Evolutionary conservation across 37 sponge, comb jelly and placozoan genomes (phyloP).

Genomic region (Amphimedon queenslandica): DNA sequence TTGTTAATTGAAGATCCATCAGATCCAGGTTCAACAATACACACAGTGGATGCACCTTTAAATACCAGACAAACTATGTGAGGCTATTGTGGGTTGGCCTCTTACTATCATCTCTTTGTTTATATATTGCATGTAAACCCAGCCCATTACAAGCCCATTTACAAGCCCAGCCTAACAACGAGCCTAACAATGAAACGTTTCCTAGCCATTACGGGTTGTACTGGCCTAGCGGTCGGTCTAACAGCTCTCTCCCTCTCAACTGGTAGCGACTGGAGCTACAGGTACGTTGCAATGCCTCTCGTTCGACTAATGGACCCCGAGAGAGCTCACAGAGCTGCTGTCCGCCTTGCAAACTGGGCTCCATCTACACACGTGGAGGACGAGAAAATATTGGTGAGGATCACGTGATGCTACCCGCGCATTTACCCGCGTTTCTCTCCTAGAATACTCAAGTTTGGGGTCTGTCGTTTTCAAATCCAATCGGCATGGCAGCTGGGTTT

Average conservation of each 20-base stretch:
- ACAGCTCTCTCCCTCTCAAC: background rate
- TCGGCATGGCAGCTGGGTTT: conserved; percentile 96
- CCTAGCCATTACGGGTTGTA: too few species aligned
- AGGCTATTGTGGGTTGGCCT: too few species aligned
- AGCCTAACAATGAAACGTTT: too few species aligned
- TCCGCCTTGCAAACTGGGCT: conserved; percentile 36
- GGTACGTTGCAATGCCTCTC: conserved; percentile 47
- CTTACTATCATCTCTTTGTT: too few species aligned
- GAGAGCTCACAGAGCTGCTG: conserved; percentile 60
- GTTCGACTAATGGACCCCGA: conserved; percentile 59
- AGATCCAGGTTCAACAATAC: too few species aligned
- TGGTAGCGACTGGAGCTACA: conserved; percentile 23
- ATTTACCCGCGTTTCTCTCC: background rate
- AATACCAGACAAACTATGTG: too few species aligned
- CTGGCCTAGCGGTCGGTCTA: too few species aligned
- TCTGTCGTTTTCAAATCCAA: conserved; percentile 63
- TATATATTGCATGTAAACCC: too few species aligned
- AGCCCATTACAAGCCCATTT: too few species aligned
- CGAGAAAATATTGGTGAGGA: background rate
- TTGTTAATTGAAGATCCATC: too few species aligned
- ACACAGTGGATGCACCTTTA: too few species aligned
- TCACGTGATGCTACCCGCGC: conserved; percentile 23
- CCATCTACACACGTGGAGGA: conserved; percentile 34
- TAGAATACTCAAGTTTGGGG: conserved; percentile 60
- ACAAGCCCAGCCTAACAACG: too few species aligned